These are phyloP conservation scores for Malurus leucopterus DNA, from an alignment of 2,797 vertebrate genomes.

Conservation along the genomic window DNA sequence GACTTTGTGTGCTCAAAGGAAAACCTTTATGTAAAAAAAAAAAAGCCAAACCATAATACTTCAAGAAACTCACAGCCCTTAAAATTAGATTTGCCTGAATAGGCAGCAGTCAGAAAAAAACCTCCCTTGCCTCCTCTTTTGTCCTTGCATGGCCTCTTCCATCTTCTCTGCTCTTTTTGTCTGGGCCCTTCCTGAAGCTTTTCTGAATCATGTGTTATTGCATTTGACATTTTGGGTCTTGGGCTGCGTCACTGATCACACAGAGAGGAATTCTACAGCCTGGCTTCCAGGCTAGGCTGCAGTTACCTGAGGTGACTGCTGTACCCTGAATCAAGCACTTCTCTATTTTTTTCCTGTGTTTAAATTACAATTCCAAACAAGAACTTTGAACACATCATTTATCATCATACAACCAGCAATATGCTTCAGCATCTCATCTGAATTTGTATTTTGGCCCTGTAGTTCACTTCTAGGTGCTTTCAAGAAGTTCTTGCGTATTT, in stretches of 20 bases:
- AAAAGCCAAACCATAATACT: not conserved
- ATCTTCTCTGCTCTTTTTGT: not conserved
- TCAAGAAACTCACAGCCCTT: not conserved
- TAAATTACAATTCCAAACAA: not conserved
- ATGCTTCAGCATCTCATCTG: not conserved
- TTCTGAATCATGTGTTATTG: slow-evolving; percentile 29
- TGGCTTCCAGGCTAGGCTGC: not conserved
- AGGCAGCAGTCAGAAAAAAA: not conserved
- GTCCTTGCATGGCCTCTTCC: not conserved
- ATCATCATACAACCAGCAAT: not conserved
- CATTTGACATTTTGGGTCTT: slow-evolving; percentile 31
- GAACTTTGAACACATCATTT: not conserved
- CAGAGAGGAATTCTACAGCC: not conserved
- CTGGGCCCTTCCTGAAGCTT: not conserved
- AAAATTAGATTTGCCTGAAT: not conserved
- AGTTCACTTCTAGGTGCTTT: not conserved
- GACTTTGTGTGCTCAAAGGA: not conserved
- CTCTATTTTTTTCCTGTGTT: not conserved
- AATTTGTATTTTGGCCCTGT: not conserved
- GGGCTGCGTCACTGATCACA: not conserved
- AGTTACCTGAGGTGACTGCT: not conserved
- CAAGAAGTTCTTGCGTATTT: not conserved
- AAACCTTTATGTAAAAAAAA: not conserved
- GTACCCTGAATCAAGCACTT: not conserved
- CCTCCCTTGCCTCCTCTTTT: not conserved